Conservation (phyloP, 2,797 vertebrate species). For the Thaleichthys pacificus region DNA sequence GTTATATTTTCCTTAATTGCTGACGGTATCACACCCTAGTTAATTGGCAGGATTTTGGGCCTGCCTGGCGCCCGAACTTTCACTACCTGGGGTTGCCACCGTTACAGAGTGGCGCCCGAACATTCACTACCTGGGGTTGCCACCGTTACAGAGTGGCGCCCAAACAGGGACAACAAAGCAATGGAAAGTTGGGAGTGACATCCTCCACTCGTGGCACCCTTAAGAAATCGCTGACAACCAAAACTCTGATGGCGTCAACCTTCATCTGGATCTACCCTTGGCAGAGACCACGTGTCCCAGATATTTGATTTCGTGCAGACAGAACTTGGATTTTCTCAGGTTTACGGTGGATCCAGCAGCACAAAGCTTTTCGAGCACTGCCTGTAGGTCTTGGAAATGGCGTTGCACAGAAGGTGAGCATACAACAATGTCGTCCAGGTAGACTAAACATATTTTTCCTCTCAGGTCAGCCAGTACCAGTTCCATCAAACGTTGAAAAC, state of each 20-base stretch:
- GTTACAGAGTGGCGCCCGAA: too few relatives aligned
- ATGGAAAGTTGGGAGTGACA: too few relatives aligned
- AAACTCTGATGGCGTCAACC: background rate
- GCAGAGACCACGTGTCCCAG: constrained; percentile 6
- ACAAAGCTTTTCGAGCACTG: background rate
- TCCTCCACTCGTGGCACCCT: too few relatives aligned
- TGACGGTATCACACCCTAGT: too few relatives aligned
- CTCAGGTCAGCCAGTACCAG: background rate
- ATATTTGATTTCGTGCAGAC: background rate
- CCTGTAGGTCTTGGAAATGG: background rate
- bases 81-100: too few relatives aligned
- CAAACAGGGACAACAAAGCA: too few relatives aligned
- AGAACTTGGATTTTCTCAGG: constrained; percentile 19
- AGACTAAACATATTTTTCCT: constrained; percentile 3
- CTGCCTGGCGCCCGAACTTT: too few relatives aligned
- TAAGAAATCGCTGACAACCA: too few relatives aligned
- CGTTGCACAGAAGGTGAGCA: background rate
- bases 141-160: too few relatives aligned
- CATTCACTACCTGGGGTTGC: too few relatives aligned
- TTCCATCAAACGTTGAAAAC: constrained; percentile 15
- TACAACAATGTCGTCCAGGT: constrained; percentile 16
- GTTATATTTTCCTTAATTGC: too few relatives aligned
- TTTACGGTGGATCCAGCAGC: constrained; percentile 13
- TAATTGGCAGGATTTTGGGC: too few relatives aligned
- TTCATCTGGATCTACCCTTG: constrained; percentile 3